Percentiles rank a stretch among this genome's conserved stretches.
Conservation (phyloP, 1,140 invertebrate species). For the Dendroctonus valens region DNA sequence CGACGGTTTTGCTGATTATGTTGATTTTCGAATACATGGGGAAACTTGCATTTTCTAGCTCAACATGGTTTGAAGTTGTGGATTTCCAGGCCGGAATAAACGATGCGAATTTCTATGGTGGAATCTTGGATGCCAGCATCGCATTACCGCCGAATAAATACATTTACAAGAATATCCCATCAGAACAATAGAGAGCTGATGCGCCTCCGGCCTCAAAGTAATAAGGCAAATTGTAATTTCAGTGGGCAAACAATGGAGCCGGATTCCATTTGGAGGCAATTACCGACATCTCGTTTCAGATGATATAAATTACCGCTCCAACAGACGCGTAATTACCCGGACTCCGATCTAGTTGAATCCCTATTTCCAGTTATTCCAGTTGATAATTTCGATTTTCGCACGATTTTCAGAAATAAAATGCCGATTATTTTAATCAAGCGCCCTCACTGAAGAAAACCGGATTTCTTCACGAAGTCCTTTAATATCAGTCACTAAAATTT, state of each 20-base stretch:
- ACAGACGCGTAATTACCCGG: slow-evolving; percentile 38
- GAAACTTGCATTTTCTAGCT: too few relatives aligned
- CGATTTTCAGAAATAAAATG: slow-evolving; percentile 20
- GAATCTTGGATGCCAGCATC: slow-evolving; percentile 3
- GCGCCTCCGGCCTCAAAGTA: slow-evolving; percentile 23
- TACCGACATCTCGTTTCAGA: slow-evolving; percentile 38
- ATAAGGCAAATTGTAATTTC: slow-evolving; percentile 39
- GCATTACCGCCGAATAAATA: slow-evolving; percentile 15
- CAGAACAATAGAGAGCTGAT: slow-evolving; percentile 31
- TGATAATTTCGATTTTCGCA: slow-evolving; percentile 33
- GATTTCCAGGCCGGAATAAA: too few relatives aligned
- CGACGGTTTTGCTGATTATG: too few relatives aligned
- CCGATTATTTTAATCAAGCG: slow-evolving; percentile 15
- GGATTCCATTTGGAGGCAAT: slow-evolving; percentile 40
- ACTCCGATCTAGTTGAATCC: slow-evolving; percentile 22
- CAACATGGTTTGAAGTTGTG: too few relatives aligned
- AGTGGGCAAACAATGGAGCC: slow-evolving; percentile 38
- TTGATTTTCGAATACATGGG: too few relatives aligned
- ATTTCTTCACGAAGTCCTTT: too few relatives aligned
- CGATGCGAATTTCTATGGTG: slow-evolving; percentile 9
- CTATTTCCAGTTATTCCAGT: slow-evolving; percentile 21
- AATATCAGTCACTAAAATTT: too few relatives aligned
- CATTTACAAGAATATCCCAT: slow-evolving; percentile 29
- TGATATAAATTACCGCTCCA: slow-evolving; percentile 40
- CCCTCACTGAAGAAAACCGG: too few relatives aligned